Conservation (phyloP, 2,888 invertebrate genomes). For the Ernsta delagoae region DNA sequence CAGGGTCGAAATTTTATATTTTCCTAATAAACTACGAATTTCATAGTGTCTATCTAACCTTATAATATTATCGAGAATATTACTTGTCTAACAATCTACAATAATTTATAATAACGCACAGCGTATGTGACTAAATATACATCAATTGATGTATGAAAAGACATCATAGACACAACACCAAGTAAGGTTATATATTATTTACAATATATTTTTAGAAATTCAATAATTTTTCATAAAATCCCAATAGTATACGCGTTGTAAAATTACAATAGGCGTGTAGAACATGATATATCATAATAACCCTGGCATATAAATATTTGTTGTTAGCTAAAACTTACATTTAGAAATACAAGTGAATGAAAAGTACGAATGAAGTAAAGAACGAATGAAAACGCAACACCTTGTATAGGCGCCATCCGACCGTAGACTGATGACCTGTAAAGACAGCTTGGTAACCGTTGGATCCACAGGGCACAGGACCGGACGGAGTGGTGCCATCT, state of each 20-base stretch:
- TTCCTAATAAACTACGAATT: constrained; percentile 26
- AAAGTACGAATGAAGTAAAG: too few species aligned
- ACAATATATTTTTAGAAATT: constrained; percentile 15
- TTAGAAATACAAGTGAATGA: neutral
- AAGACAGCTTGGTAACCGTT: too few species aligned
- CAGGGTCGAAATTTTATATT: constrained; percentile 1
- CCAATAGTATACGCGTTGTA: constrained; percentile 12
- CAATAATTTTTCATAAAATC: neutral
- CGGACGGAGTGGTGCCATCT: too few species aligned
- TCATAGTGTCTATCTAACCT: constrained; percentile 24
- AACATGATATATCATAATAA: constrained; percentile 29
- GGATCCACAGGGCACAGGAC: too few species aligned
- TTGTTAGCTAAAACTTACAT: constrained; percentile 10
- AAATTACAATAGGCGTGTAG: constrained; percentile 7
- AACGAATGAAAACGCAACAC: too few species aligned
- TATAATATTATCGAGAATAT: neutral
- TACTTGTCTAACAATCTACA: constrained; percentile 2
- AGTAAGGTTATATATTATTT: neutral
- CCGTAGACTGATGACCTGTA: too few species aligned
- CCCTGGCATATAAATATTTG: constrained; percentile 22
- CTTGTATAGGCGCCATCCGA: too few species aligned
- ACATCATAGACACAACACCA: constrained; percentile 27
- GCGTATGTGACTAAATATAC: constrained; percentile 8
- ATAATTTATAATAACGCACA: constrained; percentile 27
- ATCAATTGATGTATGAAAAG: neutral